Evolutionary conservation across 2,113 vertebrate genomes (phyloP).

Genomic region (Gnathonemus echidnorhynchus): DNA sequence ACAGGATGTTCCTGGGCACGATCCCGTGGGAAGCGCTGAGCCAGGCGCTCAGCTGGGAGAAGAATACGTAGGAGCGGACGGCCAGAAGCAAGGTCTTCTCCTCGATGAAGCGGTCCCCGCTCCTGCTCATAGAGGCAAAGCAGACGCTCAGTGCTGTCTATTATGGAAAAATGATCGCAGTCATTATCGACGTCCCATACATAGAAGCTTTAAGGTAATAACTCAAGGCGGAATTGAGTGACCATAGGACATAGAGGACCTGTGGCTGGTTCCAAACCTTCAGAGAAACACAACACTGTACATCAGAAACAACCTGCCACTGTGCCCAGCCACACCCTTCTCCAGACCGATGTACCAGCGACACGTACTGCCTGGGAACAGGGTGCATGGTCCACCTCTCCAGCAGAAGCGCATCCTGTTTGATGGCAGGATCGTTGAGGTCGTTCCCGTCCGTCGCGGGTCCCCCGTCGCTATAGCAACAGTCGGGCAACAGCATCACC

Average conservation of each 20-base stretch:
- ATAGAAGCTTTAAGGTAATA: not conserved
- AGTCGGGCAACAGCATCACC: slow-evolving; percentile 96
- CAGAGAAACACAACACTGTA: not conserved
- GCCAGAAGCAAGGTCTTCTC: slow-evolving; percentile 93
- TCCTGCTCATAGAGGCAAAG: slow-evolving; percentile 57
- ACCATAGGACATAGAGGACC: not conserved
- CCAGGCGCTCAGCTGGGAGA: slow-evolving; percentile 98
- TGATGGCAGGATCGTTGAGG: slow-evolving; percentile 87
- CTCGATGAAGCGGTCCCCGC: slow-evolving; percentile 86
- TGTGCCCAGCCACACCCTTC: not conserved
- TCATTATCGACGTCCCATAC: not conserved
- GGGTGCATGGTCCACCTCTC: slow-evolving; percentile 95
- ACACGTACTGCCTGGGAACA: slow-evolving; percentile 86
- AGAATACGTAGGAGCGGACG: slow-evolving; percentile 95
- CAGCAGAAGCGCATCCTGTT: slow-evolving; percentile 87
- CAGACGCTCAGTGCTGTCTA: not conserved
- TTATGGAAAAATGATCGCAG: not conserved
- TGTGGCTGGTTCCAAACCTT: not conserved
- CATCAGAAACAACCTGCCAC: not conserved
- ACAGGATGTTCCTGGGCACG: slow-evolving; percentile 94
- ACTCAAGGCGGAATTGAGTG: not conserved
- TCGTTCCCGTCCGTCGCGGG: slow-evolving; percentile 77
- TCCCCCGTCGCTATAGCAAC: slow-evolving; percentile 93
- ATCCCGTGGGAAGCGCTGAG: slow-evolving; percentile 96
- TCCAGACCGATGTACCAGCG: not conserved